Percentiles rank a stretch among this genome's conserved stretches.
Conservation (phyloP, 2,888 invertebrate species). For the Eurytoma adleriae region DNA sequence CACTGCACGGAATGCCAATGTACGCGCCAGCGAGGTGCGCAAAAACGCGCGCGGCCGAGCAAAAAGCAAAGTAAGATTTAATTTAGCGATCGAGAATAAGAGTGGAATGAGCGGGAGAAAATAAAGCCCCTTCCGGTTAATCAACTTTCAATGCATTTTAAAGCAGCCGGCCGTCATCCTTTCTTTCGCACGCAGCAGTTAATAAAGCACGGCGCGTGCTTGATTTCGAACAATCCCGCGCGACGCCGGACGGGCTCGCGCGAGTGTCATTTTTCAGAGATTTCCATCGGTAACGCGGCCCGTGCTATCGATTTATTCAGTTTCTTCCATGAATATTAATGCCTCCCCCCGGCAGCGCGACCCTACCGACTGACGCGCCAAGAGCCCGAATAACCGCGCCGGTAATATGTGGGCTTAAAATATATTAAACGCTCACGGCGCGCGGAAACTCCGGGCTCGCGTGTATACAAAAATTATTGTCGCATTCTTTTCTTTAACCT, state of each 20-base stretch:
- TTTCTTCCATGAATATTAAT: slow-evolving; percentile 53
- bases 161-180: background rate
- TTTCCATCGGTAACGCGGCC: slow-evolving; percentile 33
- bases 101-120: no score
- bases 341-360: background rate
- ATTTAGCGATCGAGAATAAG: no score
- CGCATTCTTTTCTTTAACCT: background rate
- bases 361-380: background rate
- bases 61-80: no score
- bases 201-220: background rate
- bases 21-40: no score
- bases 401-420: slow-evolving; percentile 32
- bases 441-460: background rate
- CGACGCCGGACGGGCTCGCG: background rate
- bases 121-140: no score
- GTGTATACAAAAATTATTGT: background rate
- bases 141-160: no score
- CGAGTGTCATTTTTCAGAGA: slow-evolving; percentile 39
- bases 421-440: slow-evolving; percentile 1
- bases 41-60: no score
- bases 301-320: slow-evolving; percentile 48
- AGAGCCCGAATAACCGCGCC: slow-evolving; percentile 4
- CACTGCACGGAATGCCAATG: no score
- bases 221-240: background rate
- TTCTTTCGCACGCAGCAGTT: background rate